These are phyloP conservation scores for Agelastica alni DNA, from an alignment of 2,888 invertebrate species.

Conservation along the genomic window DNA sequence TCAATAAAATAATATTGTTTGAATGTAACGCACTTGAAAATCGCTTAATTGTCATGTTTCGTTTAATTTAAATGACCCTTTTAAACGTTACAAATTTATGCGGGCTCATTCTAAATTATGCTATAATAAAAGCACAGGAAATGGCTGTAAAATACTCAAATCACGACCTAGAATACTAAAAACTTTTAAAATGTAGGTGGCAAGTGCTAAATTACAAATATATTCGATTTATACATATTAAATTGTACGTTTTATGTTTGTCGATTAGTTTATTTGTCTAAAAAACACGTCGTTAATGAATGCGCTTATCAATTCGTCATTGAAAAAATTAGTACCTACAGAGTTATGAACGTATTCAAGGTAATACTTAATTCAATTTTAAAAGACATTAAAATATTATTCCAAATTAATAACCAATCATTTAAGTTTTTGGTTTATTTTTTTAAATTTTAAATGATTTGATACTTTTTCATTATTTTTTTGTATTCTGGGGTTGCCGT, in stretches of 20 bases:
- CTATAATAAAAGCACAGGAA: conserved; percentile 18
- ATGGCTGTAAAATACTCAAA: conserved; percentile 15
- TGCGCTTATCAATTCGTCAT: too few relatives aligned
- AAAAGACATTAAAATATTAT: too few relatives aligned
- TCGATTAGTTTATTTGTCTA: not conserved
- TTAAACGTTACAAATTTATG: conserved; percentile 17
- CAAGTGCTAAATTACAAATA: conserved; percentile 2
- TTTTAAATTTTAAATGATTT: too few relatives aligned
- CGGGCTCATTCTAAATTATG: conserved; percentile 17
- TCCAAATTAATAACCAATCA: too few relatives aligned
- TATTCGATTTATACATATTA: not conserved
- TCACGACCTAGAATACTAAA: conserved; percentile 10
- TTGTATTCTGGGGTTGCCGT: too few relatives aligned
- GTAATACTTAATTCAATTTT: too few relatives aligned
- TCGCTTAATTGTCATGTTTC: conserved; percentile 7
- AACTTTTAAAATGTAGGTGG: not conserved
- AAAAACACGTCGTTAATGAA: too few relatives aligned
- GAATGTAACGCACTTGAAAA: not conserved
- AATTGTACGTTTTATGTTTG: not conserved
- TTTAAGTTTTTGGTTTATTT: too few relatives aligned
- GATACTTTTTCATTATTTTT: too few relatives aligned
- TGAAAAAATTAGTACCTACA: too few relatives aligned
- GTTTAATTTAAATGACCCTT: conserved; percentile 9
- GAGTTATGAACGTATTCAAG: too few relatives aligned
- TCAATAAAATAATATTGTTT: not conserved